Percentiles rank a stretch among this genome's conserved stretches.
Evolutionary conservation across 1,140 invertebrate species (phyloP).

Genomic region (Contarinia nasturtii): DNA sequence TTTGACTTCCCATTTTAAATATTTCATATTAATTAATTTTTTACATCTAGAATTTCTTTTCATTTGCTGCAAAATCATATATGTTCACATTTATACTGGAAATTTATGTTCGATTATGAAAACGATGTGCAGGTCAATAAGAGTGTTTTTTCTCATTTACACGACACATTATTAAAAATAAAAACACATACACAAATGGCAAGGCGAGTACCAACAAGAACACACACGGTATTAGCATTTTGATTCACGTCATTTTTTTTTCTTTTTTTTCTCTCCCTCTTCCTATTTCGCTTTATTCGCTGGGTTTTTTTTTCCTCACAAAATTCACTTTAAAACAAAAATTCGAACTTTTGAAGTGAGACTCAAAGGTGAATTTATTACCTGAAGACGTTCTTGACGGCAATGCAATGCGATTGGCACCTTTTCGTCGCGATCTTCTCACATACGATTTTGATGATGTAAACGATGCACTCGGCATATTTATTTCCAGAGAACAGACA

Average conservation of each 20-base stretch:
- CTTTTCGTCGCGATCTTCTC: conserved; percentile 59
- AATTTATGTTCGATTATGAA: no score
- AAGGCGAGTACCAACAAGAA: background rate
- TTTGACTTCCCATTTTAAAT: background rate
- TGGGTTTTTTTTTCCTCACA: background rate
- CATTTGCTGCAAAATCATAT: conserved; percentile 5
- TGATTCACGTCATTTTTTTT: background rate
- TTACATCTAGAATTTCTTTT: background rate
- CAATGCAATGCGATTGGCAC: conserved; percentile 60
- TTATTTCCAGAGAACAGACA: conserved; percentile 14
- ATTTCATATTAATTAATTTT: no score
- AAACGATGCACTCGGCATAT: conserved; percentile 80
- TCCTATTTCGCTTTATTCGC: background rate
- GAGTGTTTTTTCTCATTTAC: no score
- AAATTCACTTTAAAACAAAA: no score
- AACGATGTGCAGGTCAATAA: no score
- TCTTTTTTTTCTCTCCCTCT: background rate
- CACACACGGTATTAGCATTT: background rate
- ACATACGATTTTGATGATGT: conserved; percentile 71
- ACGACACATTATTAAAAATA: no score
- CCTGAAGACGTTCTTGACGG: conserved; percentile 48
- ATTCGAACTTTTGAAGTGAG: no score
- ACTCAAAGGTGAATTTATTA: conserved; percentile 23
- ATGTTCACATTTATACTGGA: no score
- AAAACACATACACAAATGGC: no score